Evolutionary conservation across 2,888 invertebrate species (phyloP), one percentile per base, ranked within the genome.

Genomic region (Heliconius hortense): DNA sequence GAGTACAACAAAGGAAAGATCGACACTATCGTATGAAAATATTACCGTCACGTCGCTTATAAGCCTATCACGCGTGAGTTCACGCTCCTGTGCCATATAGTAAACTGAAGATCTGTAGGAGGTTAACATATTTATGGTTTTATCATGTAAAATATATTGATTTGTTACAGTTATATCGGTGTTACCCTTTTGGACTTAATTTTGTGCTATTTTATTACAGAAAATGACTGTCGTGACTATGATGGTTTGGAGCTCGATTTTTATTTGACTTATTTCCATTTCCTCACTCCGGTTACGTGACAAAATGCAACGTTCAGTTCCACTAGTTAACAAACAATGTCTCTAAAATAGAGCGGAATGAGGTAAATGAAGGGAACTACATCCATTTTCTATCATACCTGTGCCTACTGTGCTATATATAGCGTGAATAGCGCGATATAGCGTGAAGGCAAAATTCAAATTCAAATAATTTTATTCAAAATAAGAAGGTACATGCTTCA

Each of bases 101-200:
- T n/a, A 35, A 59, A 59, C 59, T 60, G 60, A 15, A 71, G 70
- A 70, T 59, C 56, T 70, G 35, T 31, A 71, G 26, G 60, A 31
- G 70, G 60, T 70, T 70, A 59, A 31, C 70, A 70, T 70, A 70
- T 35, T 35, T 39, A 60, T 70, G n/a, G 24, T 18, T 60, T 39
- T 35, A 56, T 39, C 60, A 60, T 68, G 53, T 53, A 18, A 53
- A 68, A 28, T 21, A 68, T n/a, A n/a, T 53, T 48, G 21, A 7
- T 68, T n/a, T 68, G 31, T 53, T 68, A 53, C 21, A 21, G 8
- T 48, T 10, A 68, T 26, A 28, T 68, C 28, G 18, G 21, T 48
- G 28, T 68, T 53, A 64, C 35, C 13, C 11, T 21, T 64, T 66
- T 13, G n/a, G 8, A 56, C n/a, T n/a, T n/a, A 3, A n/a, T 56